Base-by-base conservation (phyloP, 2,888 invertebrate genomes). In the Drosophila austrosaltans region DNA sequence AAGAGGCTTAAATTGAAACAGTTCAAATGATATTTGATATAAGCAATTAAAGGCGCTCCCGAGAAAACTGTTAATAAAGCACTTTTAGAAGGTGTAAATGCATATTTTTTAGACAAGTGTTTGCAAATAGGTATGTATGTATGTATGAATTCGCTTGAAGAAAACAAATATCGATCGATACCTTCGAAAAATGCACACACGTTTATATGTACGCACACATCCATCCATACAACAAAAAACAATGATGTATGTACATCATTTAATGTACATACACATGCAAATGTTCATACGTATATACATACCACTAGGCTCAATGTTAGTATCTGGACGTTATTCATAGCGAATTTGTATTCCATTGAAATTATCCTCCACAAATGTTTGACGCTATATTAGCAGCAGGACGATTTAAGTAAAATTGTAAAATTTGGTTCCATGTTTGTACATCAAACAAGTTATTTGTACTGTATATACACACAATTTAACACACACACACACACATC, bases 391-490 rank as follows among this genome's bases (percentile, higher is more conserved):
- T 25, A 48, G 16, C 1, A 48, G 22, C 48, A 25, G 48, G 12
- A 2, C 10, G 12, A 48, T 25, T 48, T 25, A 16, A 48, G 48
- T 48, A 25, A 22, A 48, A 4, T 48, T 48, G 48, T 48, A 22
- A 25, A 48, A 25, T 48, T 48, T 48, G 20, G 10, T 25, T 48
- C 48, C 48, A 48, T 48, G 48, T 25, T 48, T 48, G 12, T 57
- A 57, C 57, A 57, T 57, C 57, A 57, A 57, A 57, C 57, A 39
- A 57, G 57, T 57, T 57, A 57, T 57, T 57, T 48, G 48, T 48
- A 48, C 48, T 48, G 48, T 48, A 48, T 48, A 25, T 25, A 48
- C 48, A 48, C 48, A 48, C 48, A 25, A 48, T 48, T 48, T 25
- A 48, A 48, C 48, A 48, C 48, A 48, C 48, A 48, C 48, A 48